Percentiles rank a stretch among this genome's conserved stretches.
Evolutionary conservation across 2,888 invertebrate genomes (phyloP).

Genomic region (Nephrotoma flavescens): DNA sequence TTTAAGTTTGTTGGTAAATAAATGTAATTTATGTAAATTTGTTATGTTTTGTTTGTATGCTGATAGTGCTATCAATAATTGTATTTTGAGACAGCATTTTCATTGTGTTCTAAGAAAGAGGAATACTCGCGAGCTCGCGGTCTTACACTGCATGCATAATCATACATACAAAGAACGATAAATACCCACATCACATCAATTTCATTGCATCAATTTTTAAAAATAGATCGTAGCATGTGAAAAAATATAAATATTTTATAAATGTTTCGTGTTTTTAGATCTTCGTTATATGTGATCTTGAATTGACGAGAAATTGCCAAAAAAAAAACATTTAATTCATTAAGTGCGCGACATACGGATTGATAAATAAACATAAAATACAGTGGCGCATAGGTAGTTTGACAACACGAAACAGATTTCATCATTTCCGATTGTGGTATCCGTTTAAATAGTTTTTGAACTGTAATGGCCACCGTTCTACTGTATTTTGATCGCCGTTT

Average conservation of each 20-base stretch:
- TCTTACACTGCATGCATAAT: background rate
- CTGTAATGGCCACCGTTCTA: background rate
- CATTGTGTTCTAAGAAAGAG: background rate
- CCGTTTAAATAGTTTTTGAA: too few species aligned
- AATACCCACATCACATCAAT: background rate
- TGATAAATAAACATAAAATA: background rate
- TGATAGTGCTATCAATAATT: background rate
- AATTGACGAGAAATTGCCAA: background rate
- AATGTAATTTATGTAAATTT: background rate
- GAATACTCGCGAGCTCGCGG: background rate
- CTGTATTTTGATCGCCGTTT: background rate
- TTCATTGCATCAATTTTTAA: background rate
- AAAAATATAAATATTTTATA: background rate
- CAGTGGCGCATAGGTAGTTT: background rate
- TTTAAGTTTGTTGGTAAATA: background rate
- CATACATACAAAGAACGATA: background rate
- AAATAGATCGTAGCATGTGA: background rate
- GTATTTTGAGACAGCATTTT: background rate
- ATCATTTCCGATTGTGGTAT: too few species aligned
- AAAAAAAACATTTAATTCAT: background rate
- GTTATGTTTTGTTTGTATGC: background rate
- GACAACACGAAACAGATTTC: too few species aligned
- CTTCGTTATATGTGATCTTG: background rate
- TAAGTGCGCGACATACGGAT: background rate
- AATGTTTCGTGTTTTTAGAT: background rate